Evolutionary conservation across 2,113 vertebrate genomes (phyloP).

Genomic region (Pandion haliaetus): DNA sequence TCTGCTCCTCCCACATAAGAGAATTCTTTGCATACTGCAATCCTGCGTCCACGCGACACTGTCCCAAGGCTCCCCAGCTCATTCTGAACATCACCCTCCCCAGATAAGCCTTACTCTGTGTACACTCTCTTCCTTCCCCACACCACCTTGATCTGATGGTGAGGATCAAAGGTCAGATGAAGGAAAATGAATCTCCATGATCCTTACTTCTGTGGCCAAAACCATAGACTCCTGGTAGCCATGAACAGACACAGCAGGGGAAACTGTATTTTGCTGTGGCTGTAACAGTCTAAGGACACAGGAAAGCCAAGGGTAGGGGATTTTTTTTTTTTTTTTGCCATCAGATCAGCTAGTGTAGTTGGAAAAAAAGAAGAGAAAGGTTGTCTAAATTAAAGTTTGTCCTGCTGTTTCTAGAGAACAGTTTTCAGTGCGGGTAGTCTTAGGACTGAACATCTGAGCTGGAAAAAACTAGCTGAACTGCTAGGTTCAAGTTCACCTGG

Average conservation of each 20-base stretch:
- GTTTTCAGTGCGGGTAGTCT: neutral
- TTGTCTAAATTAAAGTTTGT: neutral
- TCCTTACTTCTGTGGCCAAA: neutral
- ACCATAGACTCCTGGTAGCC: neutral
- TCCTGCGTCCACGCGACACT: neutral
- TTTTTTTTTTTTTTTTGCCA: neutral
- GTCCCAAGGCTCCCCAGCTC: neutral
- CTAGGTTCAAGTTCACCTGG: neutral
- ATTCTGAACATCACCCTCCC: neutral
- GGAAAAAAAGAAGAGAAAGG: neutral
- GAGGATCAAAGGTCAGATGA: neutral
- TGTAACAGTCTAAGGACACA: neutral
- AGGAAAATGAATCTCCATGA: neutral
- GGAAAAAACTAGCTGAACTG: neutral
- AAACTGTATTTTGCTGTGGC: neutral
- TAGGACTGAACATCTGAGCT: neutral
- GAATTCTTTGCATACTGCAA: neutral
- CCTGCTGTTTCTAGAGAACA: neutral
- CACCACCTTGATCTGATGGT: neutral
- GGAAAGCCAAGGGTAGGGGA: neutral
- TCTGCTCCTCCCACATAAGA: neutral
- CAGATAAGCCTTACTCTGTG: neutral
- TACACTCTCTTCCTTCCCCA: neutral
- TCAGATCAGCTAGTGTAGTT: neutral
- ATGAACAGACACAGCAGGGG: neutral